phyloP scores from a whole-genome alignment of 2,113 vertebrate genomes.

The Isichthys henryi region DNA sequence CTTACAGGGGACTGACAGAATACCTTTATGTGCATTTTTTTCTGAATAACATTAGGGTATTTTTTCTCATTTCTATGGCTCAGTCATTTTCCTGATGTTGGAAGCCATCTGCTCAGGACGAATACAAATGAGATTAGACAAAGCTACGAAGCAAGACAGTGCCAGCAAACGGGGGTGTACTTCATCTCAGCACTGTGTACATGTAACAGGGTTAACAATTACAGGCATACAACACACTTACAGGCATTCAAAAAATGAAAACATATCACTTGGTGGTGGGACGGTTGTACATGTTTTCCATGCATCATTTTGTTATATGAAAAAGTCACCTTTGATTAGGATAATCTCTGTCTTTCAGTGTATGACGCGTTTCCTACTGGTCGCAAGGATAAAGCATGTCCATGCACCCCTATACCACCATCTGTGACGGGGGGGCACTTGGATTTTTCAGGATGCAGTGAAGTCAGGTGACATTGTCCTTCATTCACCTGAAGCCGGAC shows the following conservation, averaged over 20 bases:
- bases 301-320: background rate
- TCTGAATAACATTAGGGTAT: background rate
- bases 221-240: background rate
- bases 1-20: background rate
- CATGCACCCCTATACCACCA: background rate
- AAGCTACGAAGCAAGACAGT: background rate
- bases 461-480: background rate
- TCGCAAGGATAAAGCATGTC: background rate
- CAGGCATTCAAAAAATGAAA: no score
- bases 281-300: background rate
- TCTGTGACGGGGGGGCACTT: background rate
- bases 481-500: background rate
- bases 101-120: background rate
- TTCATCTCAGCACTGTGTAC: background rate
- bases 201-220: no score
- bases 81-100: slow-evolving; percentile 10
- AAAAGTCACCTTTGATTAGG: background rate
- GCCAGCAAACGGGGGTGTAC: background rate
- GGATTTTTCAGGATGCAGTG: background rate
- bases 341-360: background rate
- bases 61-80: background rate
- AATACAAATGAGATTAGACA: slow-evolving; percentile 6
- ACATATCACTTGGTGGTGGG: no score
- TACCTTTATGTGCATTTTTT: background rate
- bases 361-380: background rate